Conservation (phyloP, 2,113 vertebrate genomes). For the Bathybates hornii region DNA sequence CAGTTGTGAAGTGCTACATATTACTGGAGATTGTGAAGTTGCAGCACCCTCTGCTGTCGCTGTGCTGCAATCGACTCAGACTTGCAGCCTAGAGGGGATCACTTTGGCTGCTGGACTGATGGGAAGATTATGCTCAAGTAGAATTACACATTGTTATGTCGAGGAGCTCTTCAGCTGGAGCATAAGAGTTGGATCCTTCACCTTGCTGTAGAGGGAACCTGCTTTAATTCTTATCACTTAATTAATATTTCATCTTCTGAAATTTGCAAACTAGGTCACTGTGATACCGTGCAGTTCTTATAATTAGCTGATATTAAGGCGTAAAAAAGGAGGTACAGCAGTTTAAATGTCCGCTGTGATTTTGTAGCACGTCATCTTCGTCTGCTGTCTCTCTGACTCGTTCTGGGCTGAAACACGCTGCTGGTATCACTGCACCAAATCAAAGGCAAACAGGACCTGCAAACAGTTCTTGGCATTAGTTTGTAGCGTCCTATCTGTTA, state of each 20-base stretch:
- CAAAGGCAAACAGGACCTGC: background rate
- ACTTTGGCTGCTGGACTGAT: background rate
- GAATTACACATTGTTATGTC: background rate
- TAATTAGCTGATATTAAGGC: background rate
- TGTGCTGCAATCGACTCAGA: accelerated
- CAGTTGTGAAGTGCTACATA: background rate
- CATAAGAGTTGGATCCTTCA: background rate
- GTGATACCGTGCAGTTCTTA: background rate
- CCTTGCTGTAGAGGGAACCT: background rate
- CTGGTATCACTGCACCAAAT: background rate
- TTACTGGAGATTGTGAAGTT: background rate
- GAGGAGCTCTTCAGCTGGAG: background rate
- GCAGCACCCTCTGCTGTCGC: conserved; percentile 29
- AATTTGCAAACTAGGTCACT: background rate
- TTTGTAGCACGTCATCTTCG: background rate
- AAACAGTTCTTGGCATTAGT: conserved; percentile 8
- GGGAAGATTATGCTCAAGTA: background rate
- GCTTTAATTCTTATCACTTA: background rate
- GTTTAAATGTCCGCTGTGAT: background rate
- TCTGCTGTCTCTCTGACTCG: background rate
- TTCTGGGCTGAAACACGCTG: background rate
- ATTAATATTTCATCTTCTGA: background rate
- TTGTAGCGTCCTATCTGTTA: background rate
- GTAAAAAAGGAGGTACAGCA: background rate
- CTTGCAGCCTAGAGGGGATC: background rate